A percentile compares a stretch with the other conserved stretches of the same genome.
These are phyloP conservation scores for Pristionchus japonicus DNA, from an alignment of 2,888 invertebrate species.

Conservation along the genomic window DNA sequence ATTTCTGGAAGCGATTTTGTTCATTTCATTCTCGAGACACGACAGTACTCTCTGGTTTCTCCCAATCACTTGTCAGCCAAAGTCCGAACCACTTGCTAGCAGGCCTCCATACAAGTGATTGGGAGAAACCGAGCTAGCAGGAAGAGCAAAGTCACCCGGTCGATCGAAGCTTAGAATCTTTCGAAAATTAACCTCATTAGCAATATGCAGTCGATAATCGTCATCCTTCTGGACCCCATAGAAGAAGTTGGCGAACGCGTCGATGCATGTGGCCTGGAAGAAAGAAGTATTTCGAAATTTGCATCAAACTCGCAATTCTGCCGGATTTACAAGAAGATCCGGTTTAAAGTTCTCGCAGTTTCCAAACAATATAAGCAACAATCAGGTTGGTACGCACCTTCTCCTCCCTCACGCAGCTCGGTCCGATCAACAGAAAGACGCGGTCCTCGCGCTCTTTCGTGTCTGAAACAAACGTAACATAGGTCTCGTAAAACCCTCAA, in stretches of 20 bases:
- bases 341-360: not conserved
- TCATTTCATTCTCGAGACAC: no score
- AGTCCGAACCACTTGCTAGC: no score
- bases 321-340: no score
- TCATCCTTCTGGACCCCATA: constrained; percentile 40
- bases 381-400: not conserved
- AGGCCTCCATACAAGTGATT: no score
- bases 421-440: constrained; percentile 33
- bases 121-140: no score
- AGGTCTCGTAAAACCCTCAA: no score
- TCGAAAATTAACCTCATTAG: constrained; percentile 39
- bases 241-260: constrained; percentile 44
- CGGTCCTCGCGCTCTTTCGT: constrained; percentile 23
- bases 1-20: constrained; percentile 37
- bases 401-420: not conserved
- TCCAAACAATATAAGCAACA: not conserved
- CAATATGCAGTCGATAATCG: constrained; percentile 22
- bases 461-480: not conserved
- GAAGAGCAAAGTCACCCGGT: no score
- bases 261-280: constrained; percentile 30
- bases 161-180: no score
- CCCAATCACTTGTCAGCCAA: no score
- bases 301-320: not conserved
- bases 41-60: no score
- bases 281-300: no score